Percentiles rank a stretch among this genome's conserved stretches.
Conservation (phyloP, 1,140 invertebrate genomes). For the Ceratosolen fusciceps region DNA sequence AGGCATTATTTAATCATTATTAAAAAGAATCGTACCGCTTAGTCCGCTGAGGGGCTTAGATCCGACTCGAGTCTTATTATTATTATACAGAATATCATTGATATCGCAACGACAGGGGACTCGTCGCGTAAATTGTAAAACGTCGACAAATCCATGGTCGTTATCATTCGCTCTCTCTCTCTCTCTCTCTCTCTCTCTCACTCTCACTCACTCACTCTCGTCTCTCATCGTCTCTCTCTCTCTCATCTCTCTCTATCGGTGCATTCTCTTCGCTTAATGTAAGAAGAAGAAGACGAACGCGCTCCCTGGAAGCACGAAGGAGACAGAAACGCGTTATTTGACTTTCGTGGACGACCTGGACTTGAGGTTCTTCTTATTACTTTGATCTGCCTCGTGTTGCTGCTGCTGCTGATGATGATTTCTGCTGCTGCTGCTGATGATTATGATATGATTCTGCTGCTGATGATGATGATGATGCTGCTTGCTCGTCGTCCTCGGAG, state of each 20-base stretch:
- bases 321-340: slow-evolving; percentile 31
- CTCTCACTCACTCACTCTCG: no score
- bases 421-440: no score
- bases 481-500: slow-evolving; percentile 79
- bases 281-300: slow-evolving; percentile 10
- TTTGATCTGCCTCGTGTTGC: slow-evolving; percentile 79
- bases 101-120: slow-evolving; percentile 31
- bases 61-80: slow-evolving; percentile 39
- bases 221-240: no score
- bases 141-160: slow-evolving; percentile 19
- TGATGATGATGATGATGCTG: no score
- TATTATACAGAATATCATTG: slow-evolving; percentile 46
- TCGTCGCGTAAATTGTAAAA: slow-evolving; percentile 26
- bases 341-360: slow-evolving; percentile 65
- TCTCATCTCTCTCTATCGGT: no score
- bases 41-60: slow-evolving; percentile 41
- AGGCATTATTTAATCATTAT: not conserved
- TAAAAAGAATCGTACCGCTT: slow-evolving; percentile 1
- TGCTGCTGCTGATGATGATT: no score
- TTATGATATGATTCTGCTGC: no score
- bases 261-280: no score
- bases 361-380: slow-evolving; percentile 74
- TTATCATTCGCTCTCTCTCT: slow-evolving; percentile 11
- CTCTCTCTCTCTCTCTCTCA: no score
- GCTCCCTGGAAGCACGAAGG: not conserved